Base-by-base conservation (phyloP, 2,888 invertebrate species). In the Watsonalla cultraria region DNA sequence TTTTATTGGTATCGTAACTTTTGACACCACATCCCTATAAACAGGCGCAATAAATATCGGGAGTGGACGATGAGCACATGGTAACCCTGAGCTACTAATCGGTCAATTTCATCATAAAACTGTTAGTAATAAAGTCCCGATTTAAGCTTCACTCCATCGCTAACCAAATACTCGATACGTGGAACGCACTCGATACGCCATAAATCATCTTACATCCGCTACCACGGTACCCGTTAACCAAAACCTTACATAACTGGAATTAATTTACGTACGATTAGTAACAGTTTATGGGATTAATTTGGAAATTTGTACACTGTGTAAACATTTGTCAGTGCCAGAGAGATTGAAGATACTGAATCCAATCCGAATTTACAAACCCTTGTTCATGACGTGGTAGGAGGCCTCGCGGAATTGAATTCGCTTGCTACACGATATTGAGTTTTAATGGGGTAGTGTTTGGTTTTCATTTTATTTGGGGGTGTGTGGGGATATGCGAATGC, bases 331-430 rank as follows among this genome's bases (percentile, higher is more conserved):
- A 83, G 78, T 80, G 82, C 82, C 80, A 82, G 77, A 86, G 79
- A 78, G 81, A 87, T 87, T 77, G 81, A 79, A 84, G 88, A 89
- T 89, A 89, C 80, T 73, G 78, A 83, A 85, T 82, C 82, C 86
- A 86, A 87, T 88, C 85, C 83, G 83, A 85, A 87, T 86, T 84
- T 82, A 84, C 85, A 83, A 85, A 86, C 86, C 87, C 89, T 88
- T 87, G 89, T 90, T 83, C 83, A 84, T 87, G 86, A 84, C 87
- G 80, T 88, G 81, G 88, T 83, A 86, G 89, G 90, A 84, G 88
- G 86, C 81, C 83, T 81, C 73, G 80, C 74, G 70, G 85, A 86
- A 88, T 89, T 86, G 78, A 86, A 89, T 84, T 78, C 80, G 76
- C 74, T 35, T 60, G 55, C 61, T 71, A 74, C 46, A 56, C 70